Evolutionary conservation across 2,113 vertebrate species (phyloP), one percentile per base, ranked within the genome.

Genomic region (Gnathonemus longibarbis): DNA sequence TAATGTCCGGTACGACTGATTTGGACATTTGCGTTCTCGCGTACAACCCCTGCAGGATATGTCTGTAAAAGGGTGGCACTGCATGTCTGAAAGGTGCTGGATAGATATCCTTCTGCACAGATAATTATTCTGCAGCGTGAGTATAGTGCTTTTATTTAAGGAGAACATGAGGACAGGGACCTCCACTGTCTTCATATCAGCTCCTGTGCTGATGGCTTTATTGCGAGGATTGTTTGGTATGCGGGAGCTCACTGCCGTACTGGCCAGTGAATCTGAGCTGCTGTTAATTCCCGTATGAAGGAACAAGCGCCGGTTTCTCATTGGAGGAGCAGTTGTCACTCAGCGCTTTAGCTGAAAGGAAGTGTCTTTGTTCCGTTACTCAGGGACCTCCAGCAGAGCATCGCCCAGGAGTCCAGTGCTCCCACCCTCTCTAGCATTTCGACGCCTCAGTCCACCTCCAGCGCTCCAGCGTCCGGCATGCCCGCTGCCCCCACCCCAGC

Each of bases 351-450:
- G 35, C 35, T 83, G 77, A 84, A 19, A 27, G n/a, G 85, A 8
- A 35, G 8, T 50, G 21, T 87, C 15, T 87, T 21, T 39, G 27
- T 35, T 39, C 50, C 31, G 6, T 49, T 88, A 53, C 95, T 80
- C 17, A 99, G 98, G 93, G 98, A 99, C 62, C 94, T 99, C 93
- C 98, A 99, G 89, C 98, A 98, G 93, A 99, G 97, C 94, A 99
- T 99, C 92, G 98, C 98, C 84, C 95, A 97, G 89, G 98, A 99
- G 91, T 98, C 98, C 84, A 99, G 98, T 0, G 98, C 98, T 66
- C 98, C 98, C 1, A 95, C 96, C 84, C 97, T 99, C 93, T 95
- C 92, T 8, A 94, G 96, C 2, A 98, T 98, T 8, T 95, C 97
- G 3, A 48, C 83, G 3, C 45, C 19, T 15, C 50, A 17, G 49